Base-by-base conservation (phyloP, 1,140 invertebrate genomes). In the Arion vulgaris region DNA sequence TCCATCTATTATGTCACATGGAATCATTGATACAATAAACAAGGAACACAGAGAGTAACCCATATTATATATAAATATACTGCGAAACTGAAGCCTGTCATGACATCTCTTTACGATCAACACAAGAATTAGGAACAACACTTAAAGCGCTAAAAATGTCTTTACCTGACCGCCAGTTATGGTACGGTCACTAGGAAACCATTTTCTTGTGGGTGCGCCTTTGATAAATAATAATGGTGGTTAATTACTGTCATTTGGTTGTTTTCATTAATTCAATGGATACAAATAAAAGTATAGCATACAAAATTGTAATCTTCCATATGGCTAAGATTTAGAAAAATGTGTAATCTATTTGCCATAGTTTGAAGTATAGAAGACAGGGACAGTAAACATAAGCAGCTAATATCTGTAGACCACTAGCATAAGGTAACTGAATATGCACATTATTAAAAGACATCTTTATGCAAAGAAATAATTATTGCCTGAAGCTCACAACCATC, bases 181-280 rank as follows among this genome's bases (percentile, higher is more conserved):
- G 15, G 62, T 51, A 66, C 39, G 41, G 39, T 51, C 45, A 49
- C 62, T 69, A 80, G 66, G 62, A 71, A 53, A 80, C 78, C 68
- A 71, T 80, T 71, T 71, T 80, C 62, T 45, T 80, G 78, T 71
- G 13, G 78, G 39, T 80, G 45, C 78, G 78, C 78, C 78, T 80
- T 80, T 45, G 41, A 66, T 66, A 66, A 66, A 66, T 17, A 66
- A 66, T 66, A 28, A 66, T n/a, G n/a, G 32, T 66, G n/a, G 62
- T 66, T 17, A 66, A 57, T 57, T n/a, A 57, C 53, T 57, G 53
- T 9, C 53, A 57, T 11, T 19, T 57, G 17, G 2, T 9, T 19
- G 15, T 11, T 57, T 19, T 2, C 7, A 57, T 11, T 23, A 23
- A 57, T 57, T 57, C 53, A 57, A 57, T 57, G 53, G 26, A 9